These are phyloP conservation scores for Trichopoda pennipes DNA, from an alignment of 2,888 invertebrate species.

Conservation along the genomic window DNA sequence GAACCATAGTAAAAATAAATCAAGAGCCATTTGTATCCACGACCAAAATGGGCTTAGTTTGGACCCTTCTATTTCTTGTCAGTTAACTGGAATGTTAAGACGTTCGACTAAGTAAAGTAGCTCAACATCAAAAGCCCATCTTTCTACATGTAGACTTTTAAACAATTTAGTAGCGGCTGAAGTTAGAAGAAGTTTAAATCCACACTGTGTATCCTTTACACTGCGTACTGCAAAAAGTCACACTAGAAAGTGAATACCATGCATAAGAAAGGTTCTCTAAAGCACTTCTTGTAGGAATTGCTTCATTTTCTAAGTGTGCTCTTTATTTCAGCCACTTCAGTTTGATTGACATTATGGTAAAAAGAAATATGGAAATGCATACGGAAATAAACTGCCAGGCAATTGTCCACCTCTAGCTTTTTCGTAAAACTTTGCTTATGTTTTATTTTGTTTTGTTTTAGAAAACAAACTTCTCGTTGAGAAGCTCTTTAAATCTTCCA, in stretches of 20 bases:
- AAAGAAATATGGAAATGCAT: too few relatives aligned
- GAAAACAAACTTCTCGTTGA: too few relatives aligned
- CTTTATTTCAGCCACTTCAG: too few relatives aligned
- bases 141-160: conserved; percentile 93
- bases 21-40: conserved; percentile 98
- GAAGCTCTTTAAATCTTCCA: too few relatives aligned
- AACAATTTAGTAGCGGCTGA: conserved; percentile 90
- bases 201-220: conserved; percentile 98
- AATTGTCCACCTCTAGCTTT: too few relatives aligned
- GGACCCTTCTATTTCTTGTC: conserved; percentile 98
- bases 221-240: conserved; percentile 95
- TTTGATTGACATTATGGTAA: too few relatives aligned
- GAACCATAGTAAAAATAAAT: conserved; percentile 95
- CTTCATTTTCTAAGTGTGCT: conserved; percentile 96
- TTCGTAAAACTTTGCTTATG: too few relatives aligned
- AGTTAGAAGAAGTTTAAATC: conserved; percentile 97
- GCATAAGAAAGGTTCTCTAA: conserved; percentile 96
- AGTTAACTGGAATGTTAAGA: conserved; percentile 91
- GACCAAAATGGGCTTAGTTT: conserved; percentile 95
- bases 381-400: too few relatives aligned
- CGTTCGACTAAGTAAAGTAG: conserved; percentile 94
- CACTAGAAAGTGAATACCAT: conserved; percentile 97
- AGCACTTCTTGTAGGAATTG: conserved; percentile 89
- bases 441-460: too few relatives aligned
- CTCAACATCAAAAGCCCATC: conserved; percentile 99